phyloP scores from a whole-genome alignment of 2,797 vertebrate species.

The Luscinia luscinia region DNA sequence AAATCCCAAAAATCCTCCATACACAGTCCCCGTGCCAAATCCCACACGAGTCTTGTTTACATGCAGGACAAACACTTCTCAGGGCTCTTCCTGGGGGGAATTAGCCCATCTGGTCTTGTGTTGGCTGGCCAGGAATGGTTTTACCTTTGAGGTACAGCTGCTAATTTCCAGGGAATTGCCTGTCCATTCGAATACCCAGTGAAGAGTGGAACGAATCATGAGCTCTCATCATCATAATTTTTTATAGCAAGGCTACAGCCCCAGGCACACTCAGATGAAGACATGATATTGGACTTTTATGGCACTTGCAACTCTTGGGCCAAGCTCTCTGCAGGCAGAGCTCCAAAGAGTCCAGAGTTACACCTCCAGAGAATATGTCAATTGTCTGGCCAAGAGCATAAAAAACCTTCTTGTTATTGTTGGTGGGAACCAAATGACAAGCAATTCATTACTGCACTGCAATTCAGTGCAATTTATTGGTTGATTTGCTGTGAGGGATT shows the following conservation, averaged over 20 bases:
- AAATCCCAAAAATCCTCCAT: neutral
- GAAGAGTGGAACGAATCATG: neutral
- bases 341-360: conserved; percentile 42
- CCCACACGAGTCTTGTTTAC: neutral
- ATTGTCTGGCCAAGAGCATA: conserved; percentile 47
- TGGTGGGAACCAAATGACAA: conserved; percentile 53
- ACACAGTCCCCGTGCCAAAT: neutral
- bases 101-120: neutral
- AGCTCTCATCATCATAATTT: neutral
- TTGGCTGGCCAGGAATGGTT: neutral
- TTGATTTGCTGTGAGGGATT: conserved; percentile 63
- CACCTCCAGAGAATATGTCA: neutral
- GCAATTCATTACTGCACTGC: conserved; percentile 50
- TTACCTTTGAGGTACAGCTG: neutral
- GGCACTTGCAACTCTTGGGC: neutral
- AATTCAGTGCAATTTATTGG: conserved; percentile 61
- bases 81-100: neutral
- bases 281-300: neutral
- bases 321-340: conserved; percentile 17
- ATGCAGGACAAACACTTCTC: neutral
- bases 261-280: neutral
- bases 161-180: neutral
- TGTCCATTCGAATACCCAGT: neutral
- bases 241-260: neutral
- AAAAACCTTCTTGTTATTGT: conserved; percentile 25